phyloP scores from a whole-genome alignment of 2,888 invertebrate genomes.

The Drosophila paranaensis region DNA sequence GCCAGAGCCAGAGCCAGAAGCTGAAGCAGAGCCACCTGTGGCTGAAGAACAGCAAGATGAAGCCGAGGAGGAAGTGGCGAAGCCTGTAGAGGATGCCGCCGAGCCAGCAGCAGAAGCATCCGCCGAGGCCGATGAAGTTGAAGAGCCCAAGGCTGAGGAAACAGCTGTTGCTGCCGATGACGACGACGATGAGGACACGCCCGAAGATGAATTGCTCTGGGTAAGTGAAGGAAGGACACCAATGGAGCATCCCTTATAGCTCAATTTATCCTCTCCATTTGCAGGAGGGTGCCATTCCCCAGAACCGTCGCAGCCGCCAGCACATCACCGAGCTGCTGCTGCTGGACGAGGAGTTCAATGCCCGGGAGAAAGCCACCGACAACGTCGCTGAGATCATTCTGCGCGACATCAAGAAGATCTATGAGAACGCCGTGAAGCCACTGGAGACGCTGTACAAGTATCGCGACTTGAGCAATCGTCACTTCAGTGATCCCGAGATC shows the following conservation, averaged over 20 bases:
- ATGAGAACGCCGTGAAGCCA: slow-evolving; percentile 95
- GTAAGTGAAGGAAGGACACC: slow-evolving; percentile 82
- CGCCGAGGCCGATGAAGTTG: slow-evolving; percentile 47
- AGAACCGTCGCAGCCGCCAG: slow-evolving; percentile 91
- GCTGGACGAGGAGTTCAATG: slow-evolving; percentile 90
- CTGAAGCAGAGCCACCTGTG: slow-evolving; percentile 3
- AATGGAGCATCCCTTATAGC: rapidly evolving
- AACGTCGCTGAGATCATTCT: slow-evolving; percentile 91
- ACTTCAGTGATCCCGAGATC: slow-evolving; percentile 97
- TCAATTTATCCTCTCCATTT: neutral
- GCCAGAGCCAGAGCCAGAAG: neutral
- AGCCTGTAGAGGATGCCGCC: slow-evolving; percentile 46
- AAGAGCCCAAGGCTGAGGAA: slow-evolving; percentile 73
- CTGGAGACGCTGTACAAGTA: slow-evolving; percentile 96
- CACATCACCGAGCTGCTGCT: slow-evolving; percentile 93
- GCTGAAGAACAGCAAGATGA: slow-evolving; percentile 15
- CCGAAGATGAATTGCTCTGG: slow-evolving; percentile 88
- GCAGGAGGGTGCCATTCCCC: slow-evolving; percentile 90
- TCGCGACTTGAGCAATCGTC: slow-evolving; percentile 95
- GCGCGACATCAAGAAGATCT: slow-evolving; percentile 93
- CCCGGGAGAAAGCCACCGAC: slow-evolving; percentile 89
- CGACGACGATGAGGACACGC: slow-evolving; percentile 85
- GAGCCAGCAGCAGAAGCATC: slow-evolving; percentile 65
- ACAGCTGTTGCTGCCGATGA: slow-evolving; percentile 43
- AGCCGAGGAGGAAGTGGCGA: slow-evolving; percentile 56